Evolutionary conservation across 2,888 invertebrate genomes (phyloP), one percentile per base, ranked within the genome.

Genomic region (Epistrophe eligans): DNA sequence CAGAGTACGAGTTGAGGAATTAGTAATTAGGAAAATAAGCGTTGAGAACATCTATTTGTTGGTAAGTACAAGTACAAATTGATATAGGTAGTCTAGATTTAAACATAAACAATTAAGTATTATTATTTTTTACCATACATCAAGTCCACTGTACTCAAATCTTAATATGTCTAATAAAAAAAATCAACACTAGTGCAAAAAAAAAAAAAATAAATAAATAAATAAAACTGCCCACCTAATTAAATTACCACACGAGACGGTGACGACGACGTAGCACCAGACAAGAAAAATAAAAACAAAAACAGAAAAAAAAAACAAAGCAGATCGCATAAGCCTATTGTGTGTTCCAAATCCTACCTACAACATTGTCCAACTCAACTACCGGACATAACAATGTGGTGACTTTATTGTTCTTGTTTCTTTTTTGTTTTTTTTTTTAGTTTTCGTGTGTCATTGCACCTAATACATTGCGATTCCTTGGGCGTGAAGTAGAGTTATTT

Each of bases 161-260:
- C 8, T 60, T 7, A 60, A 60, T 40, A n/a, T 40, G 19, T 15
- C n/a, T 24, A 55, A 28, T 10, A 28, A 40, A 28, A 40, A 35
- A 66, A 28, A 66, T 17, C 11, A 52, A 10, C 19, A 40, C 13
- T 40, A n/a, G 50, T 43, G 38, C 58, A 52, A 66, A 50, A 79
- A 43, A n/a, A 60, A 50, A 67, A 67, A 13, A 24, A 24, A 24
- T 24, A 24, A 52, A 52, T 13, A 15, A 24, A 24, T 24, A 24
- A 52, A 52, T 13, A 15, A 28, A 55, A 28, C 38, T 55, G 55
- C 24, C 38, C 40, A 55, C 55, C 43, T 84, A 80, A 84, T 80
- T 71, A 57, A 79, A 84, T 84, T 84, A 79, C 70, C 73, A 45
- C 52, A 60, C 24, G 28, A 79, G 43, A 70, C 74, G 1, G 58